phyloP scores from a whole-genome alignment of 2,113 vertebrate species.

The Myocastor coypus region DNA sequence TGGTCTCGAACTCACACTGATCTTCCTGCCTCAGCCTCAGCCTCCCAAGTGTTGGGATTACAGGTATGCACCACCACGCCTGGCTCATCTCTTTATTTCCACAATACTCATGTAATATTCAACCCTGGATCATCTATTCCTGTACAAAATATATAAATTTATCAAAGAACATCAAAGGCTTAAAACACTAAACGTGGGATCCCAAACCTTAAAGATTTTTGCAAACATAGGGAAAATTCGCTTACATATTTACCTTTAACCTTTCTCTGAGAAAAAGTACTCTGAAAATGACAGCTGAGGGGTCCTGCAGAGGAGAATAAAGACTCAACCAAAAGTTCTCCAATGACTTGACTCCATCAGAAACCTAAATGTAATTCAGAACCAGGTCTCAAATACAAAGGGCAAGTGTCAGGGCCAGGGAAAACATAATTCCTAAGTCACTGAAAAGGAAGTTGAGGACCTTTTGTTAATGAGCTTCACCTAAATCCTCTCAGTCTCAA shows the following conservation, averaged over 20 bases:
- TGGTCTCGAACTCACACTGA: too few relatives aligned
- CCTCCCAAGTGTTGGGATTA: too few relatives aligned
- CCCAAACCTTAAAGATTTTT: background rate
- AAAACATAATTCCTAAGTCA: background rate
- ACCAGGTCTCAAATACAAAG: background rate
- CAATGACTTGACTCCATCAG: conserved; percentile 36
- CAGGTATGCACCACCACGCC: too few relatives aligned
- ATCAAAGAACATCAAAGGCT: background rate
- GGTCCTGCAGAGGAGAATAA: conserved; percentile 44
- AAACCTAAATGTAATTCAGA: conserved; percentile 25
- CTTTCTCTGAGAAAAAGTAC: conserved; percentile 7
- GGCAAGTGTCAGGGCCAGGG: background rate
- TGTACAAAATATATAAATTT: background rate
- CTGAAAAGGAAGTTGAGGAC: background rate
- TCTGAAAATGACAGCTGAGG: conserved; percentile 6
- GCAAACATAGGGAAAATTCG: conserved; percentile 49
- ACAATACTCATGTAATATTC: background rate
- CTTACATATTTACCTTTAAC: conserved; percentile 1
- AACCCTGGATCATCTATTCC: background rate
- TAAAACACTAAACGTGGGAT: background rate
- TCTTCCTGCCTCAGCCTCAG: too few relatives aligned
- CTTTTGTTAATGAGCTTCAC: background rate
- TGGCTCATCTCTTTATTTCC: background rate
- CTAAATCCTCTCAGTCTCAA: background rate
- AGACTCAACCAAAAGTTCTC: conserved; percentile 26